A percentile compares a stretch with the other conserved stretches of the same genome.
phyloP scores from a whole-genome alignment of 2,797 vertebrate genomes.

The Petrocephalus sullivani region DNA sequence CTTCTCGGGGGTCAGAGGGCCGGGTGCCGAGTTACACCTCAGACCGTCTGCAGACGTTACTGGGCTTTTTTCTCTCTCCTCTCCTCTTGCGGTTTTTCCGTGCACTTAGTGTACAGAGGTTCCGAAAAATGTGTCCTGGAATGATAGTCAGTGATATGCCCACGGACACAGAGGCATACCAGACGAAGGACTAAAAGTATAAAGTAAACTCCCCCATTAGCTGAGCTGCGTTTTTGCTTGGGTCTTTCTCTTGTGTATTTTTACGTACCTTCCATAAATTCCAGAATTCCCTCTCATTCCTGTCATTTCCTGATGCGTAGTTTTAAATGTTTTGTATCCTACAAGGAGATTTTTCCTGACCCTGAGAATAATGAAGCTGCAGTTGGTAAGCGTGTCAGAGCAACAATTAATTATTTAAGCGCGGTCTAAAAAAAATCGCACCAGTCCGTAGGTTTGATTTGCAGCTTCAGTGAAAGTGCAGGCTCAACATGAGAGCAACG shows the following conservation, averaged over 20 bases:
- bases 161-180: background rate
- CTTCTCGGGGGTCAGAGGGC: conserved; percentile 80
- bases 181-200: conserved; percentile 48
- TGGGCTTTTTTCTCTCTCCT: conserved; percentile 52
- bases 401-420: background rate
- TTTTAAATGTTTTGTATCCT: background rate
- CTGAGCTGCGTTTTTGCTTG: conserved; percentile 72
- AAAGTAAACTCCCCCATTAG: conserved; percentile 70
- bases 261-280: background rate
- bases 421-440: background rate
- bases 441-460: background rate
- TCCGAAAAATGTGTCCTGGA: conserved; percentile 43
- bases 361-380: background rate
- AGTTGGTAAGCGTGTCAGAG: background rate
- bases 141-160: background rate
- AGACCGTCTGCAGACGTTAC: conserved; percentile 81
- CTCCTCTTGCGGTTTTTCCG: conserved; percentile 50
- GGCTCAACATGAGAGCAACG: background rate
- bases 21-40: conserved; percentile 83
- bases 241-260: conserved; percentile 48
- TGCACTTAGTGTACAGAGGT: conserved; percentile 56
- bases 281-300: background rate
- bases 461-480: background rate
- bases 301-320: background rate
- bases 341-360: background rate